Percentiles rank a stretch among this genome's conserved stretches.
Evolutionary conservation across 2,113 vertebrate genomes (phyloP).

Genomic region (Phoxinus phoxinus): DNA sequence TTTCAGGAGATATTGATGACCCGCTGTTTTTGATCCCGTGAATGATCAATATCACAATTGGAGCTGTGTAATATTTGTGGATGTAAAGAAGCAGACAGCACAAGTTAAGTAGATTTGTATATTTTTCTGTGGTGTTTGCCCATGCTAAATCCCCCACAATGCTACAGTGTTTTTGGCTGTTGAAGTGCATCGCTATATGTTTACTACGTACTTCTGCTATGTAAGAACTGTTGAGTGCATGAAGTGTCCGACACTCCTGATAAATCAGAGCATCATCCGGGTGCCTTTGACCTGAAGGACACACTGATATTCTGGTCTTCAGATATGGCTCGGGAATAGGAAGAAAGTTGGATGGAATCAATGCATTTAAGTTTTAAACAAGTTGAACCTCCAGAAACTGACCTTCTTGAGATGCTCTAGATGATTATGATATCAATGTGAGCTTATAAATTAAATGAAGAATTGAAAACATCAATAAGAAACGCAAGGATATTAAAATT

Average conservation of each 20-base stretch:
- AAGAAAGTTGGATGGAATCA: background rate
- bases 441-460: background rate
- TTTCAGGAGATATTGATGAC: constrained; percentile 46
- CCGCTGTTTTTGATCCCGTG: background rate
- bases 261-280: background rate
- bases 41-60: constrained; percentile 46
- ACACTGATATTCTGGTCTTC: background rate
- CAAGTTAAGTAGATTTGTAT: background rate
- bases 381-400: background rate
- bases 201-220: background rate
- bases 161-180: background rate
- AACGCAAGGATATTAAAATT: background rate
- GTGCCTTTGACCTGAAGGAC: background rate
- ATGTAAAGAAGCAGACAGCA: background rate
- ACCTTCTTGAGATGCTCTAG: background rate
- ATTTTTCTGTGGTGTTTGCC: background rate
- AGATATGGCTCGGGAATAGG: background rate
- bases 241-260: background rate
- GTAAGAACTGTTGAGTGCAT: background rate
- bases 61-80: background rate
- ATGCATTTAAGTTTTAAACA: background rate
- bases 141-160: background rate
- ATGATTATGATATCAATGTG: background rate
- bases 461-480: background rate
- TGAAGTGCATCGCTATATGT: background rate